Evolutionary conservation across 2,888 invertebrate genomes (phyloP).

Genomic region (Chymomyza amoena): DNA sequence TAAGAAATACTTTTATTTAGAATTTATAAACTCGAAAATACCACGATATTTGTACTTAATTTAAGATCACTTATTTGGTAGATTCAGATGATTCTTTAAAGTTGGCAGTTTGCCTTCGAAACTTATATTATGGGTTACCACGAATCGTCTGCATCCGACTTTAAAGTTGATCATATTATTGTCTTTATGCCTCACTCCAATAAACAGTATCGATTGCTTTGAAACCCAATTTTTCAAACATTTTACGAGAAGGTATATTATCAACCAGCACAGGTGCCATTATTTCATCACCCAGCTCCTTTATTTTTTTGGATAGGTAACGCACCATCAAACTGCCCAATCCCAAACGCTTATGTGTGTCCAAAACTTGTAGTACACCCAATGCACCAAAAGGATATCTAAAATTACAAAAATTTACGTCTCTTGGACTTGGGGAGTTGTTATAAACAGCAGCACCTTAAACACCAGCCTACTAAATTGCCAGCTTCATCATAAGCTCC

Average conservation of each 20-base stretch:
- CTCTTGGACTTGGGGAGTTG: neutral
- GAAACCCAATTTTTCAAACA: slow-evolving; percentile 48
- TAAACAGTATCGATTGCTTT: slow-evolving; percentile 27
- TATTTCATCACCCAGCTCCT: slow-evolving; percentile 25
- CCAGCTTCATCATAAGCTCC: slow-evolving; percentile 30
- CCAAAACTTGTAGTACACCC: slow-evolving; percentile 37
- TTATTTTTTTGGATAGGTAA: slow-evolving; percentile 28
- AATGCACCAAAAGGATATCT: slow-evolving; percentile 33
- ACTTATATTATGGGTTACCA: too few relatives aligned
- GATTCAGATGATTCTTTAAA: too few relatives aligned
- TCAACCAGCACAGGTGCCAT: slow-evolving; percentile 35
- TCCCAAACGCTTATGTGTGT: slow-evolving; percentile 31
- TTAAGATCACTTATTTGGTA: too few relatives aligned
- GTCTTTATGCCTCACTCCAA: slow-evolving; percentile 7
- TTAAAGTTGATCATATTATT: too few relatives aligned
- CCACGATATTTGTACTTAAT: too few relatives aligned
- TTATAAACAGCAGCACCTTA: slow-evolving; percentile 12
- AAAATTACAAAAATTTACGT: neutral
- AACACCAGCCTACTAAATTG: slow-evolving; percentile 39
- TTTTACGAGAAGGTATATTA: slow-evolving; percentile 27
- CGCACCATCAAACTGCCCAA: slow-evolving; percentile 35
- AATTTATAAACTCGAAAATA: too few relatives aligned
- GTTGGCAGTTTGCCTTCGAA: too few relatives aligned
- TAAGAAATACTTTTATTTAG: too few relatives aligned
- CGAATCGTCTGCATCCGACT: too few relatives aligned